Evolutionary conservation across 2,888 invertebrate species (phyloP).

Genomic region (Rhodophaea formosa): DNA sequence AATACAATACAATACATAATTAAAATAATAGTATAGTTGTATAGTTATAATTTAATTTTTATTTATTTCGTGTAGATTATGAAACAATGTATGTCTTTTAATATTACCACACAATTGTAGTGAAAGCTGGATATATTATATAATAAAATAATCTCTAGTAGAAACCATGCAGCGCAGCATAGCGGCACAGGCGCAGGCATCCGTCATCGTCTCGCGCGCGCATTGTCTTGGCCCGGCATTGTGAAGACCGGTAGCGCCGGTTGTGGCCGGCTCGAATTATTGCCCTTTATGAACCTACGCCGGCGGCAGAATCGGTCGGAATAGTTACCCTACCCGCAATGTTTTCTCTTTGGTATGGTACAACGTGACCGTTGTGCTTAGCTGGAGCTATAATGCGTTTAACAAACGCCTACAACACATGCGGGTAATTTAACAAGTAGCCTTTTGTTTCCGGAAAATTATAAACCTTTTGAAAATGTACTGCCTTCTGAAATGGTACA

Average conservation of each 20-base stretch:
- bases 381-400: not conserved
- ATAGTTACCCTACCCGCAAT: constrained; percentile 7
- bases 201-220: constrained; percentile 57
- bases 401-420: not conserved
- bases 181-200: constrained; percentile 33
- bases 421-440: too few relatives aligned
- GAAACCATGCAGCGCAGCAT: constrained; percentile 26
- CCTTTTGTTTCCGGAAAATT: too few relatives aligned
- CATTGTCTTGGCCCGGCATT: constrained; percentile 53
- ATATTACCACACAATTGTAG: too few relatives aligned
- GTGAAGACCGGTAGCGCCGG: constrained; percentile 68
- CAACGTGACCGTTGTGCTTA: not conserved
- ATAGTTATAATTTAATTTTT: too few relatives aligned
- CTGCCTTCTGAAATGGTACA: too few relatives aligned
- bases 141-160: too few relatives aligned
- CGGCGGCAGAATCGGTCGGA: not conserved
- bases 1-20: too few relatives aligned
- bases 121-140: too few relatives aligned
- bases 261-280: constrained; percentile 57
- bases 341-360: constrained; percentile 2
- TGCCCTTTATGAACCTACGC: constrained; percentile 47
- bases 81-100: too few relatives aligned
- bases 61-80: too few relatives aligned
- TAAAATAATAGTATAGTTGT: too few relatives aligned
- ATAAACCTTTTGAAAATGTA: too few relatives aligned